A percentile compares a stretch with the other conserved stretches of the same genome.
Conservation (phyloP, 2,888 invertebrate species). For the Hypena proboscidalis region DNA sequence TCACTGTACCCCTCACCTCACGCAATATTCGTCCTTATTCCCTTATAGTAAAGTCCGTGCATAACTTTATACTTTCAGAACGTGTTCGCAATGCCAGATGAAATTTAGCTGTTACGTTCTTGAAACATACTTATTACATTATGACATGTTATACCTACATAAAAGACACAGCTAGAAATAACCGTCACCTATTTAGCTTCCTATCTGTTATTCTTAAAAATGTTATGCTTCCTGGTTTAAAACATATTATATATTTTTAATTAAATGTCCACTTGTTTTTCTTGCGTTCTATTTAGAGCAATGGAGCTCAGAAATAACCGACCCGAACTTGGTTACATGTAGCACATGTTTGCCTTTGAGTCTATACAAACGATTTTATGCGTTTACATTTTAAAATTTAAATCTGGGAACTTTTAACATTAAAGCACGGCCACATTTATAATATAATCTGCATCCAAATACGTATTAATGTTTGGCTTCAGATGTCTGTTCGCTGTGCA, state of each 20-base stretch:
- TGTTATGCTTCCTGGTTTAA: constrained; percentile 12
- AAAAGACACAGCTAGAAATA: constrained; percentile 17
- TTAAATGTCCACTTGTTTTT: constrained; percentile 15
- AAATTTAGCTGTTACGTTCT: constrained; percentile 32
- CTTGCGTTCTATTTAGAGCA: background rate
- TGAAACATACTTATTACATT: constrained; percentile 31
- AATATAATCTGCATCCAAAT: no score
- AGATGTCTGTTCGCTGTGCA: no score
- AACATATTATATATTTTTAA: constrained; percentile 15
- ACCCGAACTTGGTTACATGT: no score
- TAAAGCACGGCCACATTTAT: no score
- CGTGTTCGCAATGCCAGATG: constrained; percentile 42
- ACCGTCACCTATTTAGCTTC: constrained; percentile 25
- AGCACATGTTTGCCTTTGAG: no score
- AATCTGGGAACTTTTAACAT: no score
- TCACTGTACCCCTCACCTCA: constrained; percentile 25
- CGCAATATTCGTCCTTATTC: constrained; percentile 23
- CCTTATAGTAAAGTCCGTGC: constrained; percentile 15
- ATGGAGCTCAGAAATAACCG: no score
- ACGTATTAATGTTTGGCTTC: no score
- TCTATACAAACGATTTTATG: no score
- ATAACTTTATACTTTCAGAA: constrained; percentile 19
- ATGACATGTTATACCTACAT: constrained; percentile 18
- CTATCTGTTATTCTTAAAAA: constrained; percentile 17
- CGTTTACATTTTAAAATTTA: no score